Conservation (phyloP, 2,888 invertebrate species). For the Epistrophella euchroma region DNA sequence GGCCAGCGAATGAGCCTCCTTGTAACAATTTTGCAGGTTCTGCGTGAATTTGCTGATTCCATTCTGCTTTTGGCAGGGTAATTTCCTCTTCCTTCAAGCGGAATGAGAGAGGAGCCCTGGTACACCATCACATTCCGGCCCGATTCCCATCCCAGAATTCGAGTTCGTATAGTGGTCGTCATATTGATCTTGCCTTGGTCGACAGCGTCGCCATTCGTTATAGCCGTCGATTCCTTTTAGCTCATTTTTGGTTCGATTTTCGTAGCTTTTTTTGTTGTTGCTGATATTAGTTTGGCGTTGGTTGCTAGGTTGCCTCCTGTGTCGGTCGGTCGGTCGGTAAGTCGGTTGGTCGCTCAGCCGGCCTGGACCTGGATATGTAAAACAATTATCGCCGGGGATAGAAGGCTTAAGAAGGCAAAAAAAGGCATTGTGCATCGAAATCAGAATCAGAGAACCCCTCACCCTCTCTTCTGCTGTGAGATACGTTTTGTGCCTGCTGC, state of each 20-base stretch:
- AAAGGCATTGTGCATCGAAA: conserved; percentile 33
- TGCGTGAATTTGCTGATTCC: conserved; percentile 71
- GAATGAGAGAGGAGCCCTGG: conserved; percentile 13
- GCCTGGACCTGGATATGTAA: conserved; percentile 56
- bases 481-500: conserved; percentile 38
- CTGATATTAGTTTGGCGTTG: conserved; percentile 26
- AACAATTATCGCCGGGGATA: conserved; percentile 71
- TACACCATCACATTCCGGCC: not conserved
- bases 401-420: conserved; percentile 44
- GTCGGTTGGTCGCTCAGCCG: not conserved
- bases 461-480: not conserved
- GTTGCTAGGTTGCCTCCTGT: conserved; percentile 45
- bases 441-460: conserved; percentile 4
- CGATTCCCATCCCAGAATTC: conserved; percentile 20
- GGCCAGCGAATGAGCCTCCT: conserved; percentile 36
- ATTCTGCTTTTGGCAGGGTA: conserved; percentile 73
- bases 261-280: conserved; percentile 19
- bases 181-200: conserved; percentile 66
- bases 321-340: not conserved
- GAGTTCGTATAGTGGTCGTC: conserved; percentile 49
- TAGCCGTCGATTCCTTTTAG: conserved; percentile 69
- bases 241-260: conserved; percentile 69
- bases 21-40: conserved; percentile 64
- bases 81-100: conserved; percentile 61
- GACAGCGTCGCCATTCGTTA: conserved; percentile 68